These are phyloP conservation scores for Propsilocerus akamusi DNA, from an alignment of 1,140 invertebrate species.

Conservation along the genomic window DNA sequence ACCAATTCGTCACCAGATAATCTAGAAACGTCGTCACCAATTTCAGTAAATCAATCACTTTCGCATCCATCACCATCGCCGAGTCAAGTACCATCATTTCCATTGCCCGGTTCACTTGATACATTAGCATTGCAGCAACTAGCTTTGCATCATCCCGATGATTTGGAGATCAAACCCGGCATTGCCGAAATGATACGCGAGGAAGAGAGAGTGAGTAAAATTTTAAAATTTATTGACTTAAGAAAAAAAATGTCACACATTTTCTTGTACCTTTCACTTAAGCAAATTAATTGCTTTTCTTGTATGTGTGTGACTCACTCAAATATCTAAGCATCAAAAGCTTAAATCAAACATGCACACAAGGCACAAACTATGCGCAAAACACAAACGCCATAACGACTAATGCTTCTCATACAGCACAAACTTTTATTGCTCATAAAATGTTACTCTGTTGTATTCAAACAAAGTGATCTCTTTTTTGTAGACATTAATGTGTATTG, in stretches of 20 bases:
- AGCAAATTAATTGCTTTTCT: neutral
- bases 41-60: slow-evolving; percentile 5
- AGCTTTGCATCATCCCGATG: slow-evolving; percentile 34
- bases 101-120: slow-evolving; percentile 11
- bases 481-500: no score
- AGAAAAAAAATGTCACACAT: neutral
- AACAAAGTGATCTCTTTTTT: no score
- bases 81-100: slow-evolving; percentile 13
- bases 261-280: neutral
- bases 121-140: slow-evolving; percentile 8
- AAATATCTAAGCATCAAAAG: neutral
- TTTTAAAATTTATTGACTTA: neutral
- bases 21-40: slow-evolving; percentile 9
- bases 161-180: slow-evolving; percentile 79
- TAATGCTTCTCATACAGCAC: no score
- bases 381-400: no score
- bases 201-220: slow-evolving; percentile 75
- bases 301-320: neutral
- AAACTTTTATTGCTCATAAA: no score
- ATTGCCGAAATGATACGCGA: slow-evolving; percentile 90
- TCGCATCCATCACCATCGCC: slow-evolving; percentile 16
- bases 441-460: no score
- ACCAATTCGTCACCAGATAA: slow-evolving; percentile 14
- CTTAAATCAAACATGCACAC: neutral
- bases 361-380: neutral